Percentiles rank a stretch among this genome's conserved stretches.
Evolutionary conservation across 2,888 invertebrate species (phyloP).

Genomic region (Nemurella pictetii): DNA sequence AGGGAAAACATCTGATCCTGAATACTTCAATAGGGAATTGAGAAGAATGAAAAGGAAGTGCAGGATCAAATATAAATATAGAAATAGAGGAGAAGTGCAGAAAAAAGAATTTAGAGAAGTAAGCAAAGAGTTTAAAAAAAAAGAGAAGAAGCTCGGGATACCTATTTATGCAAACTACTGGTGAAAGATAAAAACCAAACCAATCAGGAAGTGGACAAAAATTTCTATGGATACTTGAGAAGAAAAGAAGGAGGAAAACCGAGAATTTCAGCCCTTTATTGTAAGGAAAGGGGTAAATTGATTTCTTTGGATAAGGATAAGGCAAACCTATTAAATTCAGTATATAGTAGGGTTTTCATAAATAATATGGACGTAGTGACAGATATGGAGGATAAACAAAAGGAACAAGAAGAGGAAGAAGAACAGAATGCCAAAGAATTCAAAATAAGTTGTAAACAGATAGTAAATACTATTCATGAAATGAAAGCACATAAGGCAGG

Average conservation of each 20-base stretch:
- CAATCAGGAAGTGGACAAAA: background rate
- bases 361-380: background rate
- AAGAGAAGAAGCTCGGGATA: background rate
- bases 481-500: background rate
- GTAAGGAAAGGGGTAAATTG: background rate
- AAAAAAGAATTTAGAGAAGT: background rate
- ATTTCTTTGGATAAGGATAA: background rate
- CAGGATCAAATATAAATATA: background rate
- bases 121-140: background rate
- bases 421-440: background rate
- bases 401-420: too few species aligned
- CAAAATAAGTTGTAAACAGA: background rate
- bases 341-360: background rate
- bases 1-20: background rate
- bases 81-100: background rate
- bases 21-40: background rate
- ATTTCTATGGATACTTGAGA: constrained; percentile 3
- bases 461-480: background rate
- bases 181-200: background rate
- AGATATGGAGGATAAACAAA: background rate
- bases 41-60: background rate
- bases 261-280: background rate
- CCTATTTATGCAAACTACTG: background rate
- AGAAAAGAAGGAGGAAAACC: background rate
- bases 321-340: background rate